phyloP scores from a whole-genome alignment of 2,888 invertebrate genomes.

The Cataglyphis livida region DNA sequence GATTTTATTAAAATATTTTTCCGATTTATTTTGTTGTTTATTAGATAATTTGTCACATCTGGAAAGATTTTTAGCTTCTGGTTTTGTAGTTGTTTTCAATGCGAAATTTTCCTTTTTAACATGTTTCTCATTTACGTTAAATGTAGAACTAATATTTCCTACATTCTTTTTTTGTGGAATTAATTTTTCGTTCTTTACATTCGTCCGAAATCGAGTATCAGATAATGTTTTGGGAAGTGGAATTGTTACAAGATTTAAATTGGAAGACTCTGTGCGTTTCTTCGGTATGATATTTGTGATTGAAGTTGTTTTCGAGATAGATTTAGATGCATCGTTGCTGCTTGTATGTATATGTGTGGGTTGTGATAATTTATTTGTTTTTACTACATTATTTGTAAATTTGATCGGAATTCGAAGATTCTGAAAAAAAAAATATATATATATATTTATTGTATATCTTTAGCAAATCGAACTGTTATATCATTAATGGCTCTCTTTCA shows the following conservation, averaged over 20 bases:
- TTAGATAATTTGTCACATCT: background rate
- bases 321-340: background rate
- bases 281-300: background rate
- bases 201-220: slow-evolving; percentile 17
- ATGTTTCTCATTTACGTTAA: slow-evolving; percentile 27
- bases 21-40: background rate
- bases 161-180: slow-evolving; percentile 17
- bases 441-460: background rate
- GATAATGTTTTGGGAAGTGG: slow-evolving; percentile 28
- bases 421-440: slow-evolving; percentile 31
- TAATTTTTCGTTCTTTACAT: slow-evolving; percentile 11
- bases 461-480: background rate
- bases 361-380: slow-evolving; percentile 26
- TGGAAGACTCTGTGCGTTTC: background rate
- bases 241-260: background rate
- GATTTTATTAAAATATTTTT: slow-evolving; percentile 13
- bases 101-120: slow-evolving; percentile 13
- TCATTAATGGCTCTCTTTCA: background rate
- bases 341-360: background rate
- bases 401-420: slow-evolving; percentile 35
- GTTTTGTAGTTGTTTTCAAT: background rate
- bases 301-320: background rate
- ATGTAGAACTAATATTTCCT: slow-evolving; percentile 2
- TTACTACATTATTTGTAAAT: background rate
- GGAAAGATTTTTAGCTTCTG: background rate